These are phyloP conservation scores for Prochilodus magdalenae DNA, from an alignment of 2,113 vertebrate species.

Conservation along the genomic window DNA sequence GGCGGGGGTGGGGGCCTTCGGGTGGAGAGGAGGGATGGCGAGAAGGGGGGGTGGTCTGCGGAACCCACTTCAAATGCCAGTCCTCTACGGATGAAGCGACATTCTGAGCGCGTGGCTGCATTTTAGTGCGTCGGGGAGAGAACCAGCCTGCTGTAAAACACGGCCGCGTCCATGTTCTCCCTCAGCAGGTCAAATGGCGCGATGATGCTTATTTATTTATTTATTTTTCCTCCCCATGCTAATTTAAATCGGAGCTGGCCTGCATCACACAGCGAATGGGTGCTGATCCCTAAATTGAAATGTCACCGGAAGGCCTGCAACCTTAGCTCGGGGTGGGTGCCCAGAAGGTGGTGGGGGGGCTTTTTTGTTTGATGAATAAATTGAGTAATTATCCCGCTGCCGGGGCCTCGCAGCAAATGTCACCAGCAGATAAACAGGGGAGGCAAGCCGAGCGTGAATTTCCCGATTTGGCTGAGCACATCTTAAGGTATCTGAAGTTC, in stretches of 20 bases:
- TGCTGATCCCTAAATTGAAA: constrained; percentile 78
- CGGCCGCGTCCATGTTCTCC: constrained; percentile 61
- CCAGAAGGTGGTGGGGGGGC: constrained; percentile 86
- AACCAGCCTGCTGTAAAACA: constrained; percentile 70
- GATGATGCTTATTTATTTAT: constrained; percentile 61
- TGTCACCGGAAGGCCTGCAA: constrained; percentile 92
- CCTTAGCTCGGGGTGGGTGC: constrained; percentile 87
- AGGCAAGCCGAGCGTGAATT: constrained; percentile 92
- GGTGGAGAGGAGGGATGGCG: not conserved
- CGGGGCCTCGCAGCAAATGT: constrained; percentile 92
- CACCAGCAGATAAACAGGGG: constrained; percentile 95
- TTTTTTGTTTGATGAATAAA: constrained; percentile 95
- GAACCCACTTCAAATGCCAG: constrained; percentile 76
- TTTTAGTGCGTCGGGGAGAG: constrained; percentile 63
- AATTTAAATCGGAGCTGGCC: constrained; percentile 69
- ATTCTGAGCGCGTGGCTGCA: constrained; percentile 69
- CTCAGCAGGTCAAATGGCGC: constrained; percentile 57
- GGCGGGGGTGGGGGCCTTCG: constrained; percentile 46
- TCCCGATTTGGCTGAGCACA: constrained; percentile 69
- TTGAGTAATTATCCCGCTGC: constrained; percentile 95
- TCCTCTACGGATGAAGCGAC: constrained; percentile 77
- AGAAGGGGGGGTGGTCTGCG: constrained; percentile 36
- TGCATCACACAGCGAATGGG: constrained; percentile 65
- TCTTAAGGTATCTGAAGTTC: constrained; percentile 79
- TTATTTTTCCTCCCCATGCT: constrained; percentile 68